Conservation (phyloP, 2,113 vertebrate genomes). For the Romanogobio albipinnatus region DNA sequence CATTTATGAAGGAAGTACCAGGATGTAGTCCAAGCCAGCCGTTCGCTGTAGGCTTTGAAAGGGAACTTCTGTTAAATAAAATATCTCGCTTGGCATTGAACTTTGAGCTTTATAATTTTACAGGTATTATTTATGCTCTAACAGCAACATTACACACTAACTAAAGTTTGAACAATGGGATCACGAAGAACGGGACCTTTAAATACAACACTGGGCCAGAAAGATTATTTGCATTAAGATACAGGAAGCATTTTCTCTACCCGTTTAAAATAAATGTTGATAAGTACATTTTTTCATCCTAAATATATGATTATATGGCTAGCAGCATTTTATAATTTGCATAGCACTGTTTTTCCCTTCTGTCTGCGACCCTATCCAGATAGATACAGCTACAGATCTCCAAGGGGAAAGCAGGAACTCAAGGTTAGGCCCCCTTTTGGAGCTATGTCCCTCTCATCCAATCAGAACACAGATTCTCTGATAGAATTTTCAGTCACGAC, state of each 20-base stretch:
- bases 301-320: not conserved
- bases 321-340: not conserved
- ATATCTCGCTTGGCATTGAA: no score
- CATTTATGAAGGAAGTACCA: no score
- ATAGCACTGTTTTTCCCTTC: not conserved
- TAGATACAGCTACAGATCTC: constrained; percentile 2
- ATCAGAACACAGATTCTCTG: not conserved
- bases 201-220: not conserved
- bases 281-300: not conserved
- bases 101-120: no score
- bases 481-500: not conserved
- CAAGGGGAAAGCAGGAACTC: not conserved
- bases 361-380: not conserved
- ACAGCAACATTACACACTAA: no score
- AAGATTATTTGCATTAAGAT: not conserved
- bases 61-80: no score
- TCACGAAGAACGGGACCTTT: no score
- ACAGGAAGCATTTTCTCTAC: not conserved
- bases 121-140: no score
- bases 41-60: no score
- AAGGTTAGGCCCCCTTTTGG: not conserved
- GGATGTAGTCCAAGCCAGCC: no score
- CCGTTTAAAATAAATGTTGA: not conserved
- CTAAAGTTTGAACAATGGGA: no score
- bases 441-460: not conserved